Evolutionary conservation across 1,140 invertebrate species (phyloP), one percentile per base, ranked within the genome.

Genomic region (Hetaerina americana): DNA sequence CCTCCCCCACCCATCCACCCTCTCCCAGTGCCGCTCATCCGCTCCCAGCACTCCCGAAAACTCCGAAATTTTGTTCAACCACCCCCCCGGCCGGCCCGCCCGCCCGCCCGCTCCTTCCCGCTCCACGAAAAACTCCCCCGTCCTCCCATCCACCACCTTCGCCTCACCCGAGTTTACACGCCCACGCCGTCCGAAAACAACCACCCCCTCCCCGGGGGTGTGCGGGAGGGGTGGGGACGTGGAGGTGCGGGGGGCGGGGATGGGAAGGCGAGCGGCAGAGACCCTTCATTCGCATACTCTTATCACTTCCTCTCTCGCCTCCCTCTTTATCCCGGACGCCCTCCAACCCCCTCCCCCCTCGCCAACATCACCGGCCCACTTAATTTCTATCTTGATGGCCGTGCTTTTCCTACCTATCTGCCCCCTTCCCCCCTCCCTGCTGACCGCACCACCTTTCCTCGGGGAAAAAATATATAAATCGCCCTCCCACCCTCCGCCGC

Each of bases 101-200:
- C n/a, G n/a, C n/a, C n/a, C n/a, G n/a, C n/a, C n/a, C n/a, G n/a
- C n/a, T n/a, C n/a, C n/a, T n/a, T n/a, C n/a, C n/a, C n/a, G n/a
- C n/a, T n/a, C n/a, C n/a, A n/a, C n/a, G n/a, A n/a, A n/a, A n/a
- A n/a, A n/a, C n/a, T n/a, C n/a, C n/a, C n/a, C n/a, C n/a, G n/a
- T n/a, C 40, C 10, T 57, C 22, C 22, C 40, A 2, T 2, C 18
- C 31, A 5, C 2, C 2, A 57, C 40, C 40, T 57, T 57, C 40
- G n/a, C n/a, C n/a, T n/a, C n/a, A n/a, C n/a, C 40, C 22, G 40
- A 12, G 40, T 57, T 57, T 57, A 57, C 31, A 40, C 28, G 72
- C 68, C 70, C 70, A 69, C 70, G 68, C 69, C 69, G 70, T 72
- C 24, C n/a, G n/a, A n/a, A n/a, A n/a, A n/a, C n/a, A n/a, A n/a